Base-by-base conservation (phyloP, 2,113 vertebrate species). In the Elephas maximus region DNA sequence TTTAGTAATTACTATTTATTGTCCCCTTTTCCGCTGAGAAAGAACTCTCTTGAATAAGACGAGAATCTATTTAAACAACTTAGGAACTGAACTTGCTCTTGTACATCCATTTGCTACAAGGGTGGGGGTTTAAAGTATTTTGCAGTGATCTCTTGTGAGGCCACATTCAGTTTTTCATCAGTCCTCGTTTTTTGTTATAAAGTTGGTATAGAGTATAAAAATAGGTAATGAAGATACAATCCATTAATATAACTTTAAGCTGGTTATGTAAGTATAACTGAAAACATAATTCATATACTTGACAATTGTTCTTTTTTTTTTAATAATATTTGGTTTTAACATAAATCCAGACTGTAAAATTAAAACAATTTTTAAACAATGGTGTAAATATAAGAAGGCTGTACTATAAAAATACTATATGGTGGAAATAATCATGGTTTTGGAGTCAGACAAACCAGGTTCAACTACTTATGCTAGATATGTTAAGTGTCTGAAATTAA, bases 1-100 rank as follows among this genome's bases (percentile, higher is more conserved):
- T 3, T 63, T n/a, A 30, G 0, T 3, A 8, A 65, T 28, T 3
- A 0, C 44, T 4, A 1, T 9, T 30, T 14, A 5, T 24, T 21
- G 33, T 33, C 15, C 8, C n/a, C 30, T 4, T 51, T 41, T 11
- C 1, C 30, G 8, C 26, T 48, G 21, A 45, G 45, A 81, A 17
- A 17, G 15, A 48, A 14, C 0, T n/a, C 12, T 85, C 33, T 10
- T 51, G 30, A 53, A 26, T 41, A 65, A 45, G 10, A 80, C 0
- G 8, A 60, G 17, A 57, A 24, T 41, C 24, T 48, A 5, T 24
- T 20, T 65, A 44, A 30, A 18, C 9, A 33, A 0, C 6, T 30
- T 2, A 37, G 51, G 77, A 11, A 28, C 21, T 8, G 9, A 71
- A 1, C 5, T 0, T 24, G 45, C 33, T 48, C 44, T 9, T 14